Percentiles rank a stretch among this genome's conserved stretches.
These are phyloP conservation scores for Tetramorium bicarinatum DNA, from an alignment of 2,888 invertebrate genomes.

Conservation along the genomic window DNA sequence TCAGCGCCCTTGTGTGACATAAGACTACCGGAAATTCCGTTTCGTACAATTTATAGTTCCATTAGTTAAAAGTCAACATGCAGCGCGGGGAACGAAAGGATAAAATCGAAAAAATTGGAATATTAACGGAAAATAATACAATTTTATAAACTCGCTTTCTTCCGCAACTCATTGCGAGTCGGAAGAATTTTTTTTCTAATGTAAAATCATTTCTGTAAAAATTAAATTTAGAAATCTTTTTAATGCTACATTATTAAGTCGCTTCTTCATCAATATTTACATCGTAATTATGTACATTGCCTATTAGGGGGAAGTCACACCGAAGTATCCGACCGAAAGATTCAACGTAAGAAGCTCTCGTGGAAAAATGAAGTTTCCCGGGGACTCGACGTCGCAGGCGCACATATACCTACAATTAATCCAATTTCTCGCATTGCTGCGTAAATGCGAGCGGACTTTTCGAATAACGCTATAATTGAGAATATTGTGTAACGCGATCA, in stretches of 20 bases:
- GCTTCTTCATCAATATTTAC: no score
- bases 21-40: conserved; percentile 20
- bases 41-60: conserved; percentile 21
- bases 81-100: not conserved
- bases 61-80: conserved; percentile 5
- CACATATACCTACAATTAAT: not conserved
- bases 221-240: not conserved
- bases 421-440: conserved; percentile 7
- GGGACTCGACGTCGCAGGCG: not conserved
- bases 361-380: not conserved
- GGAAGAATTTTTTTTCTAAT: not conserved
- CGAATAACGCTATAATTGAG: conserved; percentile 19
- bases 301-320: not conserved
- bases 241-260: not conserved
- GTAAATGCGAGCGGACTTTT: conserved; percentile 1
- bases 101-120: not conserved
- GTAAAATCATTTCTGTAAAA: not conserved
- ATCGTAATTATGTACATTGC: not conserved
- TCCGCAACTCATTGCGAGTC: not conserved
- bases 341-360: not conserved
- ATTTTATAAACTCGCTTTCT: not conserved
- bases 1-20: conserved; percentile 30
- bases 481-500: conserved; percentile 2
- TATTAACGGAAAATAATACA: not conserved
- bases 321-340: not conserved